Base-by-base conservation (phyloP, 2,797 vertebrate genomes). In the Setipinna tenuifilis region DNA sequence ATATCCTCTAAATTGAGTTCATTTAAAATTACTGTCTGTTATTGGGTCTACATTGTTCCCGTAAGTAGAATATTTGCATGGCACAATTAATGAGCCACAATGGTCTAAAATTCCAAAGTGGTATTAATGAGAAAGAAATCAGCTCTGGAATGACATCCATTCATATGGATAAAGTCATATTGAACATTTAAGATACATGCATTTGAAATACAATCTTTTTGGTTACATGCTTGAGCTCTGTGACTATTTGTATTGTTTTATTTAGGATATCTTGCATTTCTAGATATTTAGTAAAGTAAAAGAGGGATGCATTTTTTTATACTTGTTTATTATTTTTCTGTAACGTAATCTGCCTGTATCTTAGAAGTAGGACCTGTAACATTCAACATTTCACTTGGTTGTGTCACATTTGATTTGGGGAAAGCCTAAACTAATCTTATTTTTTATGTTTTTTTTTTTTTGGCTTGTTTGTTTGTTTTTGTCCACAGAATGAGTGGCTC, bases 401-500 rank as follows among this genome's bases (percentile, higher is more conserved):
- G 19, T 71, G 21, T 50, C 46, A 59, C 50, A 50, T 14, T 1
- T 84, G 6, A 50, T 28, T 68, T 57, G 85, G 16, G 7, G 31
- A 5, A 17, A 41, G 35, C 7, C 71, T 21, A 19, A 78, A 7
- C 7, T 21, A 2, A 6, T 17, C 31, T 21, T 41, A 44, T 4
- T 16, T 21, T 83, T 21, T 89, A 6, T 84, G 6, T 92, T 2
- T 87, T 82, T 94, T 89, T 17, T 41, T 19, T 35, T 5, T 31
- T 75, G 50, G 7, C 14, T 54, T 54, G 50, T 54, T 54, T 54
- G 35, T 54, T 54, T 54, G 50, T 54, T 75, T 71, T 88, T 90
- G 87, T 65, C 94, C 89, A 62, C 94, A 99, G 98, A 96, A 96
- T 90, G 98, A 99, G 94, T 99, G 98, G 98, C 95, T 99, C 83